phyloP scores from a whole-genome alignment of 2,113 vertebrate genomes.

The Suricata suricatta region DNA sequence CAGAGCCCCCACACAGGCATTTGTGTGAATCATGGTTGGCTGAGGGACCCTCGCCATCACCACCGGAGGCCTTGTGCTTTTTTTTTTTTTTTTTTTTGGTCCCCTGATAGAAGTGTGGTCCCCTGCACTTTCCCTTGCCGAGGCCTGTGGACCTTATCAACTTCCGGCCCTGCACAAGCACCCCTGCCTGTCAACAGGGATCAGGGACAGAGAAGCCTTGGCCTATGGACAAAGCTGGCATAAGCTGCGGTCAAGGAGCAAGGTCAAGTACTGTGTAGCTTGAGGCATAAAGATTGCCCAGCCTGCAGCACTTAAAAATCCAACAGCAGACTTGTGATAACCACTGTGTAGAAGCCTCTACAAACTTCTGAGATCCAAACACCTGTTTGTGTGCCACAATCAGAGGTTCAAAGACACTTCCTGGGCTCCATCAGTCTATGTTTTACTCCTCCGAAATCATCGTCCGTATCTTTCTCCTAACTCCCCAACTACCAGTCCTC shows the following conservation, averaged over 20 bases:
- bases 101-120: too few species aligned
- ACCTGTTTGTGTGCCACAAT: neutral
- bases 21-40: neutral
- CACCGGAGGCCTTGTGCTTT: neutral
- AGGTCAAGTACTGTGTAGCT: neutral
- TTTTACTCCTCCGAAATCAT: neutral
- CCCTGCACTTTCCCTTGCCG: neutral
- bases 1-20: too few species aligned
- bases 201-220: too few species aligned
- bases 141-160: neutral
- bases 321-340: neutral
- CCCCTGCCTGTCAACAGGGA: neutral
- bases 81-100: neutral
- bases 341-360: neutral
- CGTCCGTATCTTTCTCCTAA: neutral
- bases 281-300: neutral
- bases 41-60: neutral
- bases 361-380: neutral
- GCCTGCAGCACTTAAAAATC: neutral
- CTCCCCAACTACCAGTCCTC: neutral
- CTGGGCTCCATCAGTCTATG: neutral
- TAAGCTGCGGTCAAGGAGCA: neutral
- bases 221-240: neutral
- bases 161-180: neutral
- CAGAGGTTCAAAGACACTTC: neutral